Conservation (phyloP, 2,888 invertebrate genomes). For the Tenthredo mesomela region DNA sequence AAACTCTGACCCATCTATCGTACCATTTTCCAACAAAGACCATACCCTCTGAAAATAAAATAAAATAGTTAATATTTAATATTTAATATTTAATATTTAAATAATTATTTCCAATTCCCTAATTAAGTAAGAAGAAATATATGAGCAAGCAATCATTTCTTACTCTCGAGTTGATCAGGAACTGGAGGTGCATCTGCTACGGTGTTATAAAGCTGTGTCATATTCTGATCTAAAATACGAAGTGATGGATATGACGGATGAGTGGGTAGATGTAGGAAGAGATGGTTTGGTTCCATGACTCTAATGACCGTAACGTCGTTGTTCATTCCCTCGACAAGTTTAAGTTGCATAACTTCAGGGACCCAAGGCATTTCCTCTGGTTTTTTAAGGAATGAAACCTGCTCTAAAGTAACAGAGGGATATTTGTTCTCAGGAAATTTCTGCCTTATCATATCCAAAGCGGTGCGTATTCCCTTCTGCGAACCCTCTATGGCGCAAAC, state of each 20-base stretch:
- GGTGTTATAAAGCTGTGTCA: constrained; percentile 90
- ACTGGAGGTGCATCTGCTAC: constrained; percentile 87
- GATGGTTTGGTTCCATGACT: constrained; percentile 91
- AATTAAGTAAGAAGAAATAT: neutral
- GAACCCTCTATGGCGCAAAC: constrained; percentile 93
- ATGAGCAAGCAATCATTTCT: constrained; percentile 61
- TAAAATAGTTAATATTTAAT: no score
- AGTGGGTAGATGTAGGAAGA: constrained; percentile 97
- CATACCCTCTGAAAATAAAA: constrained; percentile 85
- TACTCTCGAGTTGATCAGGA: constrained; percentile 89
- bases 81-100: neutral
- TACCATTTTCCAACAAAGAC: constrained; percentile 93
- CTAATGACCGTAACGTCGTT: constrained; percentile 95
- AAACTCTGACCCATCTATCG: constrained; percentile 85
- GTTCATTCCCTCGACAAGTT: constrained; percentile 93
- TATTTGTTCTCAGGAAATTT: constrained; percentile 91
- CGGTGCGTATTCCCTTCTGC: constrained; percentile 88
- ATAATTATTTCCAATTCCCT: neutral
- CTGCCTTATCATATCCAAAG: constrained; percentile 90
- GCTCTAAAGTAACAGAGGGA: constrained; percentile 88
- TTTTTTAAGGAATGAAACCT: constrained; percentile 74
- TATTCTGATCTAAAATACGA: constrained; percentile 88
- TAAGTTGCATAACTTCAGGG: constrained; percentile 81
- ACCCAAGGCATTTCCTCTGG: constrained; percentile 65
- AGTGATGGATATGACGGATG: constrained; percentile 96